A percentile compares a stretch with the other conserved stretches of the same genome.
phyloP scores from a whole-genome alignment of 2,888 invertebrate species.

The Chirona hameri region DNA sequence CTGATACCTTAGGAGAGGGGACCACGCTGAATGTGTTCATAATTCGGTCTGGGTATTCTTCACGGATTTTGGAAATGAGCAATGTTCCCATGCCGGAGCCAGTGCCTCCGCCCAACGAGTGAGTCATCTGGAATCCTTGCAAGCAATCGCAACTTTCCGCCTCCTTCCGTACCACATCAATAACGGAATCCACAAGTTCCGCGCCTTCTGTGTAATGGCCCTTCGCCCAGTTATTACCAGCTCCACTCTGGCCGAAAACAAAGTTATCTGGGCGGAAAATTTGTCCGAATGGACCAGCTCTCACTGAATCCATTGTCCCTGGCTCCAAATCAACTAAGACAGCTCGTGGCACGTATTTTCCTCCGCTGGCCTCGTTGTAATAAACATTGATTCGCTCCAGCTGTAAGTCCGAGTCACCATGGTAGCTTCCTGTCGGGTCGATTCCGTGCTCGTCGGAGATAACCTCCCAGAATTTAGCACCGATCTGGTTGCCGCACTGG shows the following conservation, averaged over 20 bases:
- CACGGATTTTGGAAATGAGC: slow-evolving; percentile 70
- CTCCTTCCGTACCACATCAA: slow-evolving; percentile 64
- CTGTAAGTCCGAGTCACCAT: slow-evolving; percentile 78
- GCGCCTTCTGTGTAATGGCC: slow-evolving; percentile 90
- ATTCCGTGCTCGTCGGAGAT: slow-evolving; percentile 57
- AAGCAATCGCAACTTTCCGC: slow-evolving; percentile 79
- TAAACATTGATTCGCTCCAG: slow-evolving; percentile 85
- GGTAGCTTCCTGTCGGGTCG: slow-evolving; percentile 55
- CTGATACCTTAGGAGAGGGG: slow-evolving; percentile 50
- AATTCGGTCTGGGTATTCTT: slow-evolving; percentile 54
- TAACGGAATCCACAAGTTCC: slow-evolving; percentile 53
- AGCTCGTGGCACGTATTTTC: slow-evolving; percentile 91
- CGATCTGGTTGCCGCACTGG: slow-evolving; percentile 94
- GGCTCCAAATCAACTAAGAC: slow-evolving; percentile 92
- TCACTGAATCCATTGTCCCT: slow-evolving; percentile 94
- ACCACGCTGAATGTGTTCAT: slow-evolving; percentile 53
- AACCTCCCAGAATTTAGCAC: slow-evolving; percentile 91
- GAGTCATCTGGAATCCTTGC: slow-evolving; percentile 76
- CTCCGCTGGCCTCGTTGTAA: slow-evolving; percentile 86
- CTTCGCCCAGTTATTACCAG: slow-evolving; percentile 46
- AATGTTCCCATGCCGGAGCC: slow-evolving; percentile 79
- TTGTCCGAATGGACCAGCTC: slow-evolving; percentile 84
- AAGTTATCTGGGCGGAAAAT: slow-evolving; percentile 67
- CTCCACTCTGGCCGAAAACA: slow-evolving; percentile 57
- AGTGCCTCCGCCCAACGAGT: slow-evolving; percentile 75